These are phyloP conservation scores for Borostomias antarcticus DNA, from an alignment of 2,797 vertebrate species.

Conservation along the genomic window DNA sequence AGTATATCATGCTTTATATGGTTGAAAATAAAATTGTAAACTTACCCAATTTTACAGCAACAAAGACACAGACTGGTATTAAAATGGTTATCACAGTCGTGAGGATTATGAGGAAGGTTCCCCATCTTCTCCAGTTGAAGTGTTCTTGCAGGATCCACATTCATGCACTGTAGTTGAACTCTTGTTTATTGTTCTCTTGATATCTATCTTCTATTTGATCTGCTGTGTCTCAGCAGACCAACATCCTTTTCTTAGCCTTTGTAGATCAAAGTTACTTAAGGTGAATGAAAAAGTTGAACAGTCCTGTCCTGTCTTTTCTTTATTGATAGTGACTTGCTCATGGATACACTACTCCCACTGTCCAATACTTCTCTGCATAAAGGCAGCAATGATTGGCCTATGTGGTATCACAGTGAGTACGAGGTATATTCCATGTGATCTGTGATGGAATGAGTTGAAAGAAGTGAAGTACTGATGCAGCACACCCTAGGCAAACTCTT, in stretches of 20 bases:
- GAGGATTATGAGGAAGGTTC: constrained; percentile 21
- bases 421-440: constrained; percentile 25
- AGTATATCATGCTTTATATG: not conserved
- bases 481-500: constrained; percentile 50
- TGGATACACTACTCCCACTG: not conserved
- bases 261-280: too few relatives aligned
- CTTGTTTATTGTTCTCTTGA: not conserved
- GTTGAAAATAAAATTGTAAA: constrained; percentile 14
- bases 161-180: too few relatives aligned
- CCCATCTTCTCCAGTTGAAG: constrained; percentile 36
- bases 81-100: constrained; percentile 5
- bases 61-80: constrained; percentile 22
- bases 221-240: not conserved
- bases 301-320: too few relatives aligned
- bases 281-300: too few relatives aligned
- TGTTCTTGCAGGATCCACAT: constrained; percentile 27
- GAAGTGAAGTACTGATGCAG: constrained; percentile 16
- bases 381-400: not conserved
- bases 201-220: not conserved
- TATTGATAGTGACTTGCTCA: too few relatives aligned
- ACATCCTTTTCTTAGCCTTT: too few relatives aligned
- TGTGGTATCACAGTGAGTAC: not conserved
- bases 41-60: constrained; percentile 50
- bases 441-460: constrained; percentile 36
- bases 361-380: not conserved